A percentile compares a stretch with the other conserved stretches of the same genome.
Evolutionary conservation across 2,888 invertebrate genomes (phyloP).

Genomic region (Adineta ricciae): DNA sequence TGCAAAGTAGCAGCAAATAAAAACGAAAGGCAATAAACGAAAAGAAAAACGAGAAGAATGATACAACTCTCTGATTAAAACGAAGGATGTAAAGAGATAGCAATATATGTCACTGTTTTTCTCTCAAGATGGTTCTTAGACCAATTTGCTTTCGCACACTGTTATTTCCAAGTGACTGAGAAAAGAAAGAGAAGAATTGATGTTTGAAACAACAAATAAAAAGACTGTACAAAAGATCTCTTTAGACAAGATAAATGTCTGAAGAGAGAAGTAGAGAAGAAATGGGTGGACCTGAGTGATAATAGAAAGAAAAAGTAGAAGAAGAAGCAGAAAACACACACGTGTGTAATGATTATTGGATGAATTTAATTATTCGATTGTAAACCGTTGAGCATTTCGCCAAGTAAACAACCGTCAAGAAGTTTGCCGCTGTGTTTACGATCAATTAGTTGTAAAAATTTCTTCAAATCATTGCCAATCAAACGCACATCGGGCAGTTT

Average conservation of each 20-base stretch:
- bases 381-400: constrained; percentile 34
- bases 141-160: neutral
- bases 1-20: constrained; percentile 8
- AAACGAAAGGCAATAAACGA: neutral
- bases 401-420: constrained; percentile 32
- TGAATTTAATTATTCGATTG: constrained; percentile 10
- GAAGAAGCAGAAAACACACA: neutral
- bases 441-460: constrained; percentile 28
- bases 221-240: neutral
- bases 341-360: neutral
- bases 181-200: neutral
- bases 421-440: constrained; percentile 25
- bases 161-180: neutral
- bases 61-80: neutral
- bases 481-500: constrained; percentile 33
- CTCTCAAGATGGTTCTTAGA: neutral
- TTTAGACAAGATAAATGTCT: neutral
- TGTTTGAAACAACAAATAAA: constrained; percentile 8
- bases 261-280: neutral
- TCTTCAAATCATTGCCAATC: constrained; percentile 32
- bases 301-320: neutral
- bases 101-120: neutral
- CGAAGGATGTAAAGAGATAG: neutral
- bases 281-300: neutral
- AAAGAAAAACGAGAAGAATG: neutral